These are phyloP conservation scores for Beroe forskalii DNA, from an alignment of 37 sponge, comb jelly and placozoan genomes.

Conservation along the genomic window DNA sequence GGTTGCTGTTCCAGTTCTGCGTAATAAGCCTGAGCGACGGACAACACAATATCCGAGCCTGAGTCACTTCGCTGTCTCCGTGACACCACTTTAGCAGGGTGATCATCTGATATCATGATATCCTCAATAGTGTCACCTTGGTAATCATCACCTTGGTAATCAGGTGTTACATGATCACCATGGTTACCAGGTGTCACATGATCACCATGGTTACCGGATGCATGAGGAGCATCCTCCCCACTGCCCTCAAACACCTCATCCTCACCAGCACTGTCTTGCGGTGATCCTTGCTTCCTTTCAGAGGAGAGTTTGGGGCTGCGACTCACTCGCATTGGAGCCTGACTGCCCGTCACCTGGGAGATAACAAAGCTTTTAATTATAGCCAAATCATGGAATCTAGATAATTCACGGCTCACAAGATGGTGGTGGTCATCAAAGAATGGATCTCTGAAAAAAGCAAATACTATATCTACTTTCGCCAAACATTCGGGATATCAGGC, in stretches of 20 bases:
- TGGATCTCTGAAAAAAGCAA: no score
- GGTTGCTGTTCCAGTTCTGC: neutral
- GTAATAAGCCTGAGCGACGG: neutral
- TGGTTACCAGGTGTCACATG: neutral
- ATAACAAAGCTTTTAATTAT: no score
- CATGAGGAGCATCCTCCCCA: neutral
- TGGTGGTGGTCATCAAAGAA: no score
- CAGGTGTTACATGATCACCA: neutral
- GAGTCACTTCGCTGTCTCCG: neutral
- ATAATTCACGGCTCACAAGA: no score
- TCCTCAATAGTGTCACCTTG: no score
- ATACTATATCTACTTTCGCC: no score
- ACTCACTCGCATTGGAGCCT: neutral
- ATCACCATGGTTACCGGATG: neutral
- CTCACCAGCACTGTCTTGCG: neutral
- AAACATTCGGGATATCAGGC: no score
- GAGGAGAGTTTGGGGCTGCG: constrained; percentile 3
- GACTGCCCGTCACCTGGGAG: neutral
- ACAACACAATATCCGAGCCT: neutral
- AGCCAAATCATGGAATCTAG: no score
- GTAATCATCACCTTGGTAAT: neutral
- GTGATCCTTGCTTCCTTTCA: neutral
- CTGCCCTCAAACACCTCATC: constrained; percentile 1
- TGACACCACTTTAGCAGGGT: neutral
- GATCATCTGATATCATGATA: neutral